Conservation (phyloP, 2,113 vertebrate species). For the Boulengeromyrus knoepffleri region DNA sequence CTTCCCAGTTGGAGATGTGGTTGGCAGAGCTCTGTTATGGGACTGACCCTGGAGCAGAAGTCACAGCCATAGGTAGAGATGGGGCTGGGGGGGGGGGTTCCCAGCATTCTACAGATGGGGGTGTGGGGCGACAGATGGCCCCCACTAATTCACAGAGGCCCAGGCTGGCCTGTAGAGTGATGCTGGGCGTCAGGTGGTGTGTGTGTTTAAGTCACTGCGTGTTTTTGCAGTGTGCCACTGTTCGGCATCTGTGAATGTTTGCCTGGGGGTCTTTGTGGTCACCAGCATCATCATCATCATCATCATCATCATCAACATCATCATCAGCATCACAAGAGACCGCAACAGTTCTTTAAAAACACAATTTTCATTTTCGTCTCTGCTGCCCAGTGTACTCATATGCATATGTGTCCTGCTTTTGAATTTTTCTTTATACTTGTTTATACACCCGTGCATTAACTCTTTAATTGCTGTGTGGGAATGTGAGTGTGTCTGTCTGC, state of each 20-base stretch:
- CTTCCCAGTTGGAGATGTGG: background rate
- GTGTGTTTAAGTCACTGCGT: background rate
- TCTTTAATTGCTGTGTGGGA: background rate
- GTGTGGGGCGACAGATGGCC: slow-evolving; percentile 7
- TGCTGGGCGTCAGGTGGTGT: background rate
- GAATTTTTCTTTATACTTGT: background rate
- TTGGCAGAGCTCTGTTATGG: background rate
- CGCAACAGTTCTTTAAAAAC: background rate
- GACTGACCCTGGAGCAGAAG: background rate
- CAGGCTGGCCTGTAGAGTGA: background rate
- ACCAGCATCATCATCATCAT: background rate
- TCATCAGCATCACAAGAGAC: background rate
- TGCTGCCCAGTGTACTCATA: background rate
- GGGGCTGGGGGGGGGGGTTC: background rate
- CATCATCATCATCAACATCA: background rate
- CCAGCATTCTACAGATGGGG: background rate
- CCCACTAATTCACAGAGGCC: background rate
- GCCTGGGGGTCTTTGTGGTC: background rate
- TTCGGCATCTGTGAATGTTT: background rate
- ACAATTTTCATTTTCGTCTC: background rate
- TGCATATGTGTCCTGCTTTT: background rate
- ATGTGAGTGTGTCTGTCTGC: background rate
- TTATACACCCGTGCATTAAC: background rate
- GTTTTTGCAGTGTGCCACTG: background rate
- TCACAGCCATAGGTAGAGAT: background rate